These are phyloP conservation scores for Sabatieria punctata DNA, from an alignment of 2,888 invertebrate species.

Conservation along the genomic window DNA sequence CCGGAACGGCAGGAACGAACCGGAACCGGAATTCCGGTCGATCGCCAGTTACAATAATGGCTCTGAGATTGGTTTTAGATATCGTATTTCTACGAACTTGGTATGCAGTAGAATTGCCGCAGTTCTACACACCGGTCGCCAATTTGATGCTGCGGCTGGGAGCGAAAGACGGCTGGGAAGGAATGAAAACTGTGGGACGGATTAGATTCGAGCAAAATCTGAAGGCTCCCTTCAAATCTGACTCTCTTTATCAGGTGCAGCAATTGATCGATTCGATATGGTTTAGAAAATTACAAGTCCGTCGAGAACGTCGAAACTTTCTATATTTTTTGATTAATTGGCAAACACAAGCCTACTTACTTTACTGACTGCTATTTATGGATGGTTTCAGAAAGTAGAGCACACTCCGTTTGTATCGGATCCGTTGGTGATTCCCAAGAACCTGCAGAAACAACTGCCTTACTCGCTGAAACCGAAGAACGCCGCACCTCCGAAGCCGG, in stretches of 20 bases:
- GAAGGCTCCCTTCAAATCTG: constrained; percentile 50
- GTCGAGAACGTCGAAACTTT: constrained; percentile 3
- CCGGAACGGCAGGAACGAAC: too few species aligned
- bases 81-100: constrained; percentile 92
- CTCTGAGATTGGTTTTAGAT: too few species aligned
- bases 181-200: constrained; percentile 84
- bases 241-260: constrained; percentile 62
- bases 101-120: constrained; percentile 78
- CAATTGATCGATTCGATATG: too few species aligned
- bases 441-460: constrained; percentile 68
- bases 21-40: too few species aligned
- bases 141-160: constrained; percentile 58
- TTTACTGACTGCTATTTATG: too few species aligned
- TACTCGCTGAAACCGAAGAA: constrained; percentile 74
- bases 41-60: too few species aligned
- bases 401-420: constrained; percentile 58
- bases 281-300: constrained; percentile 7
- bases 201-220: constrained; percentile 65
- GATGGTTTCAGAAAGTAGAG: constrained; percentile 45
- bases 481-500: constrained; percentile 46
- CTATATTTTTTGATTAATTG: too few species aligned
- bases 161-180: constrained; percentile 66
- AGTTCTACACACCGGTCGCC: constrained; percentile 71
- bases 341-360: too few species aligned
- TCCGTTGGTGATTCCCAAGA: constrained; percentile 63